These are phyloP conservation scores for Ennomos quercinarius DNA, from an alignment of 2,888 invertebrate species.

Conservation along the genomic window DNA sequence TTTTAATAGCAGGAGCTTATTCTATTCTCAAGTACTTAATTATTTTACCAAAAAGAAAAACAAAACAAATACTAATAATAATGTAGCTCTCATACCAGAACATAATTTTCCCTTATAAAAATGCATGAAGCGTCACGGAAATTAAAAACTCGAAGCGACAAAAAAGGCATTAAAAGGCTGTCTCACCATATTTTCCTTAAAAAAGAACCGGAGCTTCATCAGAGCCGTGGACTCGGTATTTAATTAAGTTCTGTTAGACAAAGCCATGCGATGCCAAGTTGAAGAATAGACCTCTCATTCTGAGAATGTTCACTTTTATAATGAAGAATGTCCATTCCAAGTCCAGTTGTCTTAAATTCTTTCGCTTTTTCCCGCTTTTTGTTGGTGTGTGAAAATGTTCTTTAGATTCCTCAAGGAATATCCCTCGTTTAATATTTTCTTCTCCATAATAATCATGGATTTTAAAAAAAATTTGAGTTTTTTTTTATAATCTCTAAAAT, in stretches of 20 bases:
- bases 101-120: slow-evolving; percentile 21
- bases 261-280: slow-evolving; percentile 21
- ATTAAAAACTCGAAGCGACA: slow-evolving; percentile 34
- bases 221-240: slow-evolving; percentile 68
- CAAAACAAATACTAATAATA: background rate
- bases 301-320: slow-evolving; percentile 69
- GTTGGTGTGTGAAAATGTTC: slow-evolving; percentile 7
- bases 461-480: no score
- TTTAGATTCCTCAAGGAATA: background rate
- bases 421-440: no score
- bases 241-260: slow-evolving; percentile 73
- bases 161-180: slow-evolving; percentile 29
- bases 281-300: slow-evolving; percentile 68
- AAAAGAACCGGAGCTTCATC: slow-evolving; percentile 70
- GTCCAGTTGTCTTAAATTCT: slow-evolving; percentile 65
- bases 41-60: no score
- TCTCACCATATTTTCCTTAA: slow-evolving; percentile 49
- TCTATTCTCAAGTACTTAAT: no score
- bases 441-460: no score
- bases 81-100: background rate
- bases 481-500: no score
- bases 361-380: slow-evolving; percentile 49
- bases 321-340: slow-evolving; percentile 82
- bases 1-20: no score
- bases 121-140: slow-evolving; percentile 33